Evolutionary conservation across 2,888 invertebrate species (phyloP), one percentile per base, ranked within the genome.

Genomic region (Cactoblastis cactorum): DNA sequence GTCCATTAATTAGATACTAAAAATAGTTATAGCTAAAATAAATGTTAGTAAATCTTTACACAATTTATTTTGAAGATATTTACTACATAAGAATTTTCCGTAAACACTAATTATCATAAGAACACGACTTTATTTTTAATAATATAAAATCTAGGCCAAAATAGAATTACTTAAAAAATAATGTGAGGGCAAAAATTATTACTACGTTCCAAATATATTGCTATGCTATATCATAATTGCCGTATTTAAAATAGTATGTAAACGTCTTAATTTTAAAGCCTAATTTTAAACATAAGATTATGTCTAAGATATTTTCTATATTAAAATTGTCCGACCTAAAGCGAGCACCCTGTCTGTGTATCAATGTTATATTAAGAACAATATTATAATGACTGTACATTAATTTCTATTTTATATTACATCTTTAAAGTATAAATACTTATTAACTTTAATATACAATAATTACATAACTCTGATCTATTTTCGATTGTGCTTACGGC

Each of bases 391-490:
- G 43, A 43, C 43, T 43, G 77, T 85, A 83, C 77, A 84, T 75
- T 77, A 74, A 69, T 75, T 69, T 80, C 74, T 84, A 83, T 77
- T 78, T 78, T 78, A 79, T 77, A 82, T 69, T 80, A 81, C 77
- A 81, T 73, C 59, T 69, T 73, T 77, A 77, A 70, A 74, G 69
- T 77, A 74, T 69, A 72, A 74, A 76, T 71, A n/a, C n/a, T n/a
- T n/a, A 78, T 79, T 75, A 74, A 77, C 76, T 78, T 80, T 77
- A 77, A 83, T 76, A 28, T 80, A 83, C 78, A 83, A 76, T 76
- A 68, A 76, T 71, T 77, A 74, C 66, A 74, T 70, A 63, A 65
- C 59, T 69, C 63, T 69, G 74, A 80, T 79, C 74, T 75, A 66
- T 68, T 75, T 74, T 71, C 66, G 66, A 78, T 83, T 85, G 77